Evolutionary conservation across 2,797 vertebrate species (phyloP).

Genomic region (Selene dorsalis): DNA sequence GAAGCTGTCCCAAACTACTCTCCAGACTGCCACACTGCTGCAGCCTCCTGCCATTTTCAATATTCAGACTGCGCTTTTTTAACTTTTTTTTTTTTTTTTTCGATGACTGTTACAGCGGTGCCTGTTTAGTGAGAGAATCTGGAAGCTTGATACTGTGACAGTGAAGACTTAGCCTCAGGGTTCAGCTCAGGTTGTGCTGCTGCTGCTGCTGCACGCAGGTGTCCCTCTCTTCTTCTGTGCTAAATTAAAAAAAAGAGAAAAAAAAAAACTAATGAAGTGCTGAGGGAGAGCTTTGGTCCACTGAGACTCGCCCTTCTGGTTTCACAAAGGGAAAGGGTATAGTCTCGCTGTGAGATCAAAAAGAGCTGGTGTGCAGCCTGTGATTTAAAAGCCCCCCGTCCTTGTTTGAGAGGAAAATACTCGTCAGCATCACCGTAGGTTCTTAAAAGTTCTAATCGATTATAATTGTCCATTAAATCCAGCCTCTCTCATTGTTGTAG

Average conservation of each 20-base stretch:
- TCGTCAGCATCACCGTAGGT: constrained; percentile 57
- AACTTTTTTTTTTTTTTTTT: constrained; percentile 28
- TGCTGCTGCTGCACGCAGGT: constrained; percentile 51
- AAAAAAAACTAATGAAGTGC: constrained; percentile 53
- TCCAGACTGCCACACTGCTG: constrained; percentile 26
- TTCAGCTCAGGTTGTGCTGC: constrained; percentile 41
- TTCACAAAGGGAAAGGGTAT: constrained; percentile 60
- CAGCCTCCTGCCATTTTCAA: constrained; percentile 21
- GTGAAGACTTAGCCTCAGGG: constrained; percentile 10
- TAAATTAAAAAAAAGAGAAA: constrained; percentile 25
- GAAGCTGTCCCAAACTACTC: constrained; percentile 34
- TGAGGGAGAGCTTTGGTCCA: constrained; percentile 51
- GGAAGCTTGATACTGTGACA: constrained; percentile 23
- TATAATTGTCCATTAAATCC: constrained; percentile 43
- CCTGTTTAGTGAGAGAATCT: constrained; percentile 14
- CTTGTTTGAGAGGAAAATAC: constrained; percentile 58
- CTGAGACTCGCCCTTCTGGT: constrained; percentile 47
- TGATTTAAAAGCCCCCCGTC: constrained; percentile 59
- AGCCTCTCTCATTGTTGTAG: constrained; percentile 16
- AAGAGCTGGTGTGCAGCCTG: constrained; percentile 43
- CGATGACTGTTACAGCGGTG: constrained; percentile 7
- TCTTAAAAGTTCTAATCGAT: constrained; percentile 62
- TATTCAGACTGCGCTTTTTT: constrained; percentile 15
- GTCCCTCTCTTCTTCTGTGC: constrained; percentile 42
- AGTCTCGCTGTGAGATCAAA: constrained; percentile 54